Evolutionary conservation across 2,113 vertebrate species (phyloP).

Genomic region (Clarias gariepinus): DNA sequence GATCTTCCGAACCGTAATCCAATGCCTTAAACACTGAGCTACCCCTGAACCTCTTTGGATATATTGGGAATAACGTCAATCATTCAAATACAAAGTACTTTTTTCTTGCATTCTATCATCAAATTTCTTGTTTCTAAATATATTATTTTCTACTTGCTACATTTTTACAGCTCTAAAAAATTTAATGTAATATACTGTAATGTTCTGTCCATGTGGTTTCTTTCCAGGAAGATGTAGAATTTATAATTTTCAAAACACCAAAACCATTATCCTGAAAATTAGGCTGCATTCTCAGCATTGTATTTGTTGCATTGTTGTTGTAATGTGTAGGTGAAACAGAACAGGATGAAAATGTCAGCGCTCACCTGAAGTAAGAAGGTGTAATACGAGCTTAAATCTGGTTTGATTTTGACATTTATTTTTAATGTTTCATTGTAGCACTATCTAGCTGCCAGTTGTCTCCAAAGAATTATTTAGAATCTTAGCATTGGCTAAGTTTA

Average conservation of each 20-base stretch:
- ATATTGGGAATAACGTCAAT: neutral
- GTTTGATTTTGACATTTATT: neutral
- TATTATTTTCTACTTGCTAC: neutral
- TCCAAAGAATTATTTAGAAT: neutral
- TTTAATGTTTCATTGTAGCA: neutral
- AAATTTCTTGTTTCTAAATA: neutral
- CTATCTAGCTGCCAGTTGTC: neutral
- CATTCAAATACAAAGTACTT: neutral
- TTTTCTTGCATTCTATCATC: neutral
- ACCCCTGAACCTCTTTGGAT: no score
- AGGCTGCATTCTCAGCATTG: neutral
- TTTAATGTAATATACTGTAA: neutral
- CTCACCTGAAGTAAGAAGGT: neutral
- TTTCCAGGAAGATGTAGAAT: neutral
- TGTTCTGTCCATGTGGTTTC: no score
- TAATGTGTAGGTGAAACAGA: neutral
- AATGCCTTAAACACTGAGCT: no score
- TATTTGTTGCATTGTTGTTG: neutral
- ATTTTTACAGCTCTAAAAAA: neutral
- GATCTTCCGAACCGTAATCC: no score
- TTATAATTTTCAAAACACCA: no score
- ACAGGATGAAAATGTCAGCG: neutral
- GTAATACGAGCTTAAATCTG: neutral
- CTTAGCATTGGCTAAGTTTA: neutral
- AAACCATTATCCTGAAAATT: neutral